These are phyloP conservation scores for Gortyna flavago DNA, from an alignment of 2,888 invertebrate genomes.

Conservation along the genomic window DNA sequence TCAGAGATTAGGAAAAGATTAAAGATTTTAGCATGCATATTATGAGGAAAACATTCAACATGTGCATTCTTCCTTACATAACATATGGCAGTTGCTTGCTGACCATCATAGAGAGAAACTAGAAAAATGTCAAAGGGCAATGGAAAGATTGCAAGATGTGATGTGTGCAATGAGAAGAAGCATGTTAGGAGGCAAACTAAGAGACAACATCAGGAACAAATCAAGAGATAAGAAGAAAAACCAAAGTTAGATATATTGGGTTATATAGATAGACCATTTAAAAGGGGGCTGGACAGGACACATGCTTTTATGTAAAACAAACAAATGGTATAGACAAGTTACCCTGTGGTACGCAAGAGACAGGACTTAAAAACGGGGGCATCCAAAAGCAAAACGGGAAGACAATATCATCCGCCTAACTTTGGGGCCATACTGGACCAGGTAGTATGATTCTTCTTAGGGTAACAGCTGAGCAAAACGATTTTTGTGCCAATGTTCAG, in stretches of 20 bases:
- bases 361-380: background rate
- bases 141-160: no score
- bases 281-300: background rate
- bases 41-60: background rate
- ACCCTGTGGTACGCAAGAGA: background rate
- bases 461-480: background rate
- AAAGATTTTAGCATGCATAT: background rate
- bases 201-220: background rate
- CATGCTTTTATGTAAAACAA: background rate
- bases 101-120: background rate
- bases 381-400: background rate
- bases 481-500: background rate
- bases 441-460: background rate
- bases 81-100: background rate
- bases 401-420: background rate
- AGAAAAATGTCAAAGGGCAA: background rate
- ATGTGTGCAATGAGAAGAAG: background rate
- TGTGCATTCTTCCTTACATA: background rate
- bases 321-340: background rate
- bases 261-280: background rate
- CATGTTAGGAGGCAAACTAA: background rate
- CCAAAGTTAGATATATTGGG: background rate
- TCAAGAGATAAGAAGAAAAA: background rate
- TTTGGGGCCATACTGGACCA: background rate
- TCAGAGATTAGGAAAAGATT: no score